Evolutionary conservation across 2,888 invertebrate species (phyloP).

Genomic region (Hoplodrina ambigua): DNA sequence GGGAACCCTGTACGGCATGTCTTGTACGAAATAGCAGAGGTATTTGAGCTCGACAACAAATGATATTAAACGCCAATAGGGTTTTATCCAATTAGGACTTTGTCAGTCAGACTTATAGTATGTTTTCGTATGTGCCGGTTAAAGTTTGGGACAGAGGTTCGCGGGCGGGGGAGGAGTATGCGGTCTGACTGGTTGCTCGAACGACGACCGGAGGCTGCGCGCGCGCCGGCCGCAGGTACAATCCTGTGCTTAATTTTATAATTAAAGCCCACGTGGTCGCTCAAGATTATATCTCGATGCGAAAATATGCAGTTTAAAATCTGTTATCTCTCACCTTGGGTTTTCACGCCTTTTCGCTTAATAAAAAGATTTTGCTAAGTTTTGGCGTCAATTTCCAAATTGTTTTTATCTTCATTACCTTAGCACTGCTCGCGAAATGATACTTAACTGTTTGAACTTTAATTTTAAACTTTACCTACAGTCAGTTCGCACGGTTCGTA

Average conservation of each 20-base stretch:
- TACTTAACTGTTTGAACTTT: background rate
- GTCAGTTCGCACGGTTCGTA: conserved; percentile 9
- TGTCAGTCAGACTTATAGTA: conserved; percentile 62
- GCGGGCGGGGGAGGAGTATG: conserved; percentile 79
- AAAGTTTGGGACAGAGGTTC: conserved; percentile 81
- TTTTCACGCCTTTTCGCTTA: conserved; percentile 44
- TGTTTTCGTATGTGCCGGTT: conserved; percentile 64
- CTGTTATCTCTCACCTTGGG: conserved; percentile 57
- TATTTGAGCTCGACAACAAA: conserved; percentile 62
- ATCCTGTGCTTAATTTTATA: conserved; percentile 76
- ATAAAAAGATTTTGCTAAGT: conserved; percentile 28
- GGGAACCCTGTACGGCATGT: conserved; percentile 86
- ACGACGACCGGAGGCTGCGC: conserved; percentile 89
- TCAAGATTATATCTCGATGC: conserved; percentile 68
- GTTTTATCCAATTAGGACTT: conserved; percentile 56
- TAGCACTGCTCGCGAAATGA: background rate
- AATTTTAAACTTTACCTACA: background rate
- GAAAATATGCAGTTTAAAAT: conserved; percentile 68
- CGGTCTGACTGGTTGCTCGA: conserved; percentile 89
- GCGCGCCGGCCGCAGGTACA: conserved; percentile 81
- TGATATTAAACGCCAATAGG: conserved; percentile 62
- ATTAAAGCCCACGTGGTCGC: conserved; percentile 78
- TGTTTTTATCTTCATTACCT: conserved; percentile 25
- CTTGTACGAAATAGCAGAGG: conserved; percentile 84
- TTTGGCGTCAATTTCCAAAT: conserved; percentile 20